These are phyloP conservation scores for Scopus umbretta DNA, from an alignment of 2,113 vertebrate genomes.

Conservation along the genomic window DNA sequence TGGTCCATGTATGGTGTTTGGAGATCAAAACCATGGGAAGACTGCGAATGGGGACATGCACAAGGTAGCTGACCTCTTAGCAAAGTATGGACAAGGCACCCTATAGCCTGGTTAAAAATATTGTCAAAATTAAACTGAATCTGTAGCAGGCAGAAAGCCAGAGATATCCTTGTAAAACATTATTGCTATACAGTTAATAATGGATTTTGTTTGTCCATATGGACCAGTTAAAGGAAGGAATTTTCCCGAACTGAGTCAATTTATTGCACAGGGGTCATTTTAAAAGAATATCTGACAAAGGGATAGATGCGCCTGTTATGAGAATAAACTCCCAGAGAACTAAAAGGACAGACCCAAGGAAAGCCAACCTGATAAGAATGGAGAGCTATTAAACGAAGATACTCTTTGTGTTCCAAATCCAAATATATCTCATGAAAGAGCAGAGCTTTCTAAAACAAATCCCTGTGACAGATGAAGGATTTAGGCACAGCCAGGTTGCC, in stretches of 20 bases:
- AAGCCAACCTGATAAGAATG: slow-evolving; percentile 29
- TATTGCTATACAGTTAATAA: not conserved
- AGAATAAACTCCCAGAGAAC: slow-evolving; percentile 47
- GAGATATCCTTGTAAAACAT: not conserved
- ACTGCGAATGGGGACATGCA: not conserved
- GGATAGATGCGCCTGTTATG: slow-evolving; percentile 24
- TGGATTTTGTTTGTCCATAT: not conserved
- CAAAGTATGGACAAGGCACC: not conserved
- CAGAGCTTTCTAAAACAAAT: slow-evolving; percentile 57
- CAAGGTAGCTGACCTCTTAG: not conserved
- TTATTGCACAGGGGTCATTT: slow-evolving; percentile 1
- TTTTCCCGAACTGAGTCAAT: slow-evolving; percentile 8
- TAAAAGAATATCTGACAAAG: slow-evolving; percentile 28
- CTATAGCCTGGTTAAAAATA: not conserved
- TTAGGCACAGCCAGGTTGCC: slow-evolving; percentile 40
- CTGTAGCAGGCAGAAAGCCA: not conserved
- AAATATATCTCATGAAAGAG: slow-evolving; percentile 58
- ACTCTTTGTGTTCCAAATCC: slow-evolving; percentile 52
- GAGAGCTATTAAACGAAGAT: slow-evolving; percentile 43
- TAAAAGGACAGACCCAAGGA: slow-evolving; percentile 47
- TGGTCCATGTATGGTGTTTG: not conserved
- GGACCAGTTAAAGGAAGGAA: not conserved
- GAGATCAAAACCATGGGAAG: not conserved
- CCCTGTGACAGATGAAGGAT: slow-evolving; percentile 53
- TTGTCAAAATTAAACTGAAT: not conserved